Base-by-base conservation (phyloP, 2,888 invertebrate species). In the Stramonita haemastoma region DNA sequence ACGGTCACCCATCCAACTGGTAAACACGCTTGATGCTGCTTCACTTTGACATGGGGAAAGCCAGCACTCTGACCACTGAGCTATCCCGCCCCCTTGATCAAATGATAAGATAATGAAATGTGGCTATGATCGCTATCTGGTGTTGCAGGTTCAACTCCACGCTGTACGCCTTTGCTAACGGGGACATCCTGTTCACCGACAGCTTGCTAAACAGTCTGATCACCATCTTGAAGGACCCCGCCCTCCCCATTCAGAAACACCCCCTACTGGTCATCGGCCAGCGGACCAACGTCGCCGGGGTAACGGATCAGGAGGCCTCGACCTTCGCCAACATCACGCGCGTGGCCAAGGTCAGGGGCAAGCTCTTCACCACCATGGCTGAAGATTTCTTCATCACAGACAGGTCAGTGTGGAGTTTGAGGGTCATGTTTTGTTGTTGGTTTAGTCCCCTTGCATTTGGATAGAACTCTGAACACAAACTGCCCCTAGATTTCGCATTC, bases 361-460 rank as follows among this genome's bases (percentile, higher is more conserved):
- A 91, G 86, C 57, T 94, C 2, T 94, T 94, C 89, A 93, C 92
- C 0, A 92, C 92, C 19, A 92, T 92, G 86, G 94, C 94, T 0
- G 94, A 93, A 88, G 94, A 94, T 89, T 94, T 92, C 87, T 94
- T 95, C 88, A 93, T 94, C 56, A 93, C 94, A 4, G 92, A 93
- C 56, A 89, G 91, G 89, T 89, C 56, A 17, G 79, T 17, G 46
- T 46, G 8, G 46, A n/a, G n/a, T n/a, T n/a, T 46, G 46, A 46
- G 46, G 46, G 46, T 46, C 8, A 8, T 46, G 2, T 46, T 46
- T 46, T 46, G 2, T 46, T 46, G 46, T 46, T 46, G 2, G 46
- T 46, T 46, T 46, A 8, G 46, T 46, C n/a, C n/a, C n/a, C n/a
- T n/a, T n/a, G n/a, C n/a, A n/a, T n/a, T n/a, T n/a, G n/a, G n/a